Base-by-base conservation (phyloP, 2,797 vertebrate genomes). In the Myotis findleyi region DNA sequence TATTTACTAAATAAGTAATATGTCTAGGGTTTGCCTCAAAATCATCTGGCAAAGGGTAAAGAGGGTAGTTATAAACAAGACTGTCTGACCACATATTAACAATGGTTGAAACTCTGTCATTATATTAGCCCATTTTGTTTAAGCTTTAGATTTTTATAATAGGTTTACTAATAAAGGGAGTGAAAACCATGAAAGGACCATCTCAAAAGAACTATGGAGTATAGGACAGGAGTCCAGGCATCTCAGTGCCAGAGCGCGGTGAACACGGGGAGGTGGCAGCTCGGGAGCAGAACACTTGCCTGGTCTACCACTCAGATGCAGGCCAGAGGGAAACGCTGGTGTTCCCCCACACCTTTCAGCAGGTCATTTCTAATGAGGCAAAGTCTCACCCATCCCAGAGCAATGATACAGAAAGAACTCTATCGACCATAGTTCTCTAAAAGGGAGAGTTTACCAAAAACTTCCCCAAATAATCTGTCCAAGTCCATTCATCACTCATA, bases 261-360 rank as follows among this genome's bases (percentile, higher is more conserved):
- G 49, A 55, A 47, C 41, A 73, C 25, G 4, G 9, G 47, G 2
- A 44, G 21, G 30, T 7, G n/a, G 38, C 27, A 51, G 47, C 10
- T 18, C 17, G 2, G 25, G 25, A 27, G 7, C 66, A 84, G 30
- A 44, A 62, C n/a, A 27, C 53, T 17, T 27, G 49, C 11, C 23
- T n/a, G 7, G 5, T 16, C 21, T 2, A 27, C 23, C 2, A 0
- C 41, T 27, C 44, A 27, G 1, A 36, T 6, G 49, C 27, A 13
- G 30, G 38, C 20, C 53, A 20, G 0, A 12, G 13, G 66, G 6
- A 44, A 55, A 55, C 38, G 20, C 49, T 41, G 64, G n/a, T 57
- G 10, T 47, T 16, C 57, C 59, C n/a, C 20, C 36, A 81, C 30
- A 59, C 30, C 83, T 27, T 36, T 38, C 36, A 21, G 21, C 25